These are phyloP conservation scores for Rhyacichthys aspro DNA, from an alignment of 2,797 vertebrate genomes.

Conservation along the genomic window DNA sequence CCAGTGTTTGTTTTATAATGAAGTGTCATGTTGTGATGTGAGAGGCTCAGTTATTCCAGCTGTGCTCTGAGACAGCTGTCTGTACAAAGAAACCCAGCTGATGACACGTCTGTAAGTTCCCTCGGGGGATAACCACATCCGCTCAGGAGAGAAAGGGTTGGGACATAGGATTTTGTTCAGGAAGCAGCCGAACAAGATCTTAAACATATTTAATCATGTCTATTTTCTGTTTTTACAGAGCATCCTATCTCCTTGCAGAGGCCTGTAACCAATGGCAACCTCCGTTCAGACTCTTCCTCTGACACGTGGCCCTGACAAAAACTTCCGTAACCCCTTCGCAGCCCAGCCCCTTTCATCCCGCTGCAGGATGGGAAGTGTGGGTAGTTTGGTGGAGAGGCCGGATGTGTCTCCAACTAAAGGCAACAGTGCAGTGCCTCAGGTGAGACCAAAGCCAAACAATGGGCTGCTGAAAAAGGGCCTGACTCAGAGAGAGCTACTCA, in stretches of 20 bases:
- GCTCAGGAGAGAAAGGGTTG: slow-evolving; percentile 11
- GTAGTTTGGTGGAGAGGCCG: slow-evolving; percentile 94
- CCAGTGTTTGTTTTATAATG: slow-evolving; percentile 20
- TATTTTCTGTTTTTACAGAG: slow-evolving; percentile 72
- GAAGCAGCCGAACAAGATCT: background rate
- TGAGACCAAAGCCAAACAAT: slow-evolving; percentile 86
- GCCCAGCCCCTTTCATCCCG: slow-evolving; percentile 71
- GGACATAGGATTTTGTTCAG: slow-evolving; percentile 28
- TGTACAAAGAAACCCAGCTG: slow-evolving; percentile 47
- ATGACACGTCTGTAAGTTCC: slow-evolving; percentile 48
- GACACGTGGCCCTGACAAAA: slow-evolving; percentile 84
- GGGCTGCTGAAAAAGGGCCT: slow-evolving; percentile 90
- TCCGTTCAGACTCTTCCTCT: slow-evolving; percentile 87
- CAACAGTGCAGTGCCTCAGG: slow-evolving; percentile 82
- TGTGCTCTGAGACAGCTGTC: slow-evolving; percentile 59
- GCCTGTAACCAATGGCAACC: slow-evolving; percentile 94
- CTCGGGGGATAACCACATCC: slow-evolving; percentile 35
- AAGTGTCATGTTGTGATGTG: slow-evolving; percentile 21
- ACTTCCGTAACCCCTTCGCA: slow-evolving; percentile 71
- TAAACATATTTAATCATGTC: background rate
- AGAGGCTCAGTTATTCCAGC: slow-evolving; percentile 43
- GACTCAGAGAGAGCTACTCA: slow-evolving; percentile 91
- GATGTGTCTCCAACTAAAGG: slow-evolving; percentile 85
- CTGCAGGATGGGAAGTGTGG: slow-evolving; percentile 95
- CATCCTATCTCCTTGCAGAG: slow-evolving; percentile 67